Percentiles rank a stretch among this genome's conserved stretches.
phyloP scores from a whole-genome alignment of 1,140 invertebrate species.

The Acromyrmex charruanus region DNA sequence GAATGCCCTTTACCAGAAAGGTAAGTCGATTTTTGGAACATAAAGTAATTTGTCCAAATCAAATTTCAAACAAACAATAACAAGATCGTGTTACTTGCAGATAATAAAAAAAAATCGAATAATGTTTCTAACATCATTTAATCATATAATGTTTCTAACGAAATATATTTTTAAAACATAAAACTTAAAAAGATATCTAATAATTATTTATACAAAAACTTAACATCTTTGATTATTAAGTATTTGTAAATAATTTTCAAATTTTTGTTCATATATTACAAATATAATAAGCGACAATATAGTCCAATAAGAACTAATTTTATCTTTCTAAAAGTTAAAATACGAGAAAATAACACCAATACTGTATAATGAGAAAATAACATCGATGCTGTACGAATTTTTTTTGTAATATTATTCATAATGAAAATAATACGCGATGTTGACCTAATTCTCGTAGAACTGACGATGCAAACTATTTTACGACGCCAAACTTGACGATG shows the following conservation, averaged over 20 bases:
- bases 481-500: background rate
- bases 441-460: conserved; percentile 36
- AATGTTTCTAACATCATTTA: background rate
- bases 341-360: background rate
- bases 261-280: conserved; percentile 16
- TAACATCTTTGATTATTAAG: conserved; percentile 3
- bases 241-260: conserved; percentile 11
- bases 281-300: conserved; percentile 34
- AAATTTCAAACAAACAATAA: background rate
- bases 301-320: conserved; percentile 11
- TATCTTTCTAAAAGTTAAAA: conserved; percentile 42
- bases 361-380: background rate
- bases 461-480: conserved; percentile 19
- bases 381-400: conserved; percentile 3
- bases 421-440: conserved; percentile 40
- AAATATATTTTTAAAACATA: background rate
- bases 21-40: conserved; percentile 72
- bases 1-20: conserved; percentile 89
- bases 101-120: background rate
- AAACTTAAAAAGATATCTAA: background rate
- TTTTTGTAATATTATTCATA: background rate
- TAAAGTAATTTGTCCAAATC: background rate
- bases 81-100: background rate
- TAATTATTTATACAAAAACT: conserved; percentile 5
- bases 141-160: background rate